These are phyloP conservation scores for Trissolcus brochymenae DNA, from an alignment of 2,888 invertebrate genomes.

Conservation along the genomic window DNA sequence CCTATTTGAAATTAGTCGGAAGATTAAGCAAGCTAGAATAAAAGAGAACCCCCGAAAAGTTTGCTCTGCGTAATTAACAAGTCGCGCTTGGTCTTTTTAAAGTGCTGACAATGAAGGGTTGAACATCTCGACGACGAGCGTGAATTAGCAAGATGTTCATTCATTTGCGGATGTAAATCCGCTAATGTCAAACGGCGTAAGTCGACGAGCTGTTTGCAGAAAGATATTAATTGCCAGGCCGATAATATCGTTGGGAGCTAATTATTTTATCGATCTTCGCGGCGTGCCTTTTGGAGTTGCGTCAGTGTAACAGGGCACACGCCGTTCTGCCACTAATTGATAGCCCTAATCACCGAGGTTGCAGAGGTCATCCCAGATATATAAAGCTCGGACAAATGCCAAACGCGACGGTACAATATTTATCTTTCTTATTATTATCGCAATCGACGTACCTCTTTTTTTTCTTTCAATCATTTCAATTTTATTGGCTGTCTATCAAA, in stretches of 20 bases:
- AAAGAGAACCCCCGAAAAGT: conserved; percentile 8
- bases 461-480: conserved; percentile 23
- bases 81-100: conserved; percentile 33
- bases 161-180: conserved; percentile 32
- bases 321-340: conserved; percentile 58
- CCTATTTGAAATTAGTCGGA: conserved; percentile 14
- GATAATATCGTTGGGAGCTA: conserved; percentile 58
- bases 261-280: conserved; percentile 61
- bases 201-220: conserved; percentile 39
- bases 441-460: conserved; percentile 21
- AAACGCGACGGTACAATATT: conserved; percentile 31
- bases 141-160: conserved; percentile 39
- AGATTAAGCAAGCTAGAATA: conserved; percentile 8
- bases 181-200: conserved; percentile 53
- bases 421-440: conserved; percentile 32
- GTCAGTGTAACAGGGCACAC: conserved; percentile 46
- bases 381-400: conserved; percentile 40
- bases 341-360: conserved; percentile 62
- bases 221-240: conserved; percentile 39
- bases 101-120: conserved; percentile 27
- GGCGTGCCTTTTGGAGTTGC: conserved; percentile 64
- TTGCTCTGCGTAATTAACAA: conserved; percentile 19
- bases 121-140: conserved; percentile 23
- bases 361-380: conserved; percentile 26
- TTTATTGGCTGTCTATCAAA: conserved; percentile 16